phyloP scores from a whole-genome alignment of 2,797 vertebrate genomes.

The Chlorospingus semifuscus region DNA sequence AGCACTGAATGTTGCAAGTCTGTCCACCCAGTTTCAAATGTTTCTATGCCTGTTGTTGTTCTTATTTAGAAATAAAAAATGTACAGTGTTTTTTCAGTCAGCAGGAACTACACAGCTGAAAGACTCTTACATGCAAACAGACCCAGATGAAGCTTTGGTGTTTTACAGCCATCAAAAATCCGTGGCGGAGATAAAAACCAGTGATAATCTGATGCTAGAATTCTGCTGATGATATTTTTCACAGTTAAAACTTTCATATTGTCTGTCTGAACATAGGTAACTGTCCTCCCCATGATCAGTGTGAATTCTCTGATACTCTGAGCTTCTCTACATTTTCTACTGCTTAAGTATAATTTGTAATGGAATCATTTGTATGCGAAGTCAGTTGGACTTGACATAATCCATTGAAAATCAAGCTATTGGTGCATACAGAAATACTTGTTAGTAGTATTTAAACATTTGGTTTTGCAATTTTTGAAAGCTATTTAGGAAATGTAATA shows the following conservation, averaged over 20 bases:
- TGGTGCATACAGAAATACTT: constrained; percentile 36
- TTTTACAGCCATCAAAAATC: background rate
- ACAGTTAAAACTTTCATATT: background rate
- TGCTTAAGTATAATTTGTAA: background rate
- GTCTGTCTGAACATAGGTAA: background rate
- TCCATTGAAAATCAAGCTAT: constrained; percentile 19
- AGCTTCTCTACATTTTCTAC: background rate
- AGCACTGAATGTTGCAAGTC: background rate
- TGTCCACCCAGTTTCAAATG: background rate
- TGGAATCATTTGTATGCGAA: constrained; percentile 44
- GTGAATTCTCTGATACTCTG: background rate
- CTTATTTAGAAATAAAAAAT: background rate
- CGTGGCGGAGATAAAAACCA: rapidly evolving
- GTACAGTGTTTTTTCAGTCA: background rate
- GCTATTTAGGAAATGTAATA: constrained; percentile 24
- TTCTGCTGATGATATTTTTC: background rate
- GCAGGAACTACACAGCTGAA: background rate
- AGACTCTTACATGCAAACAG: background rate
- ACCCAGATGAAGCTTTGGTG: background rate
- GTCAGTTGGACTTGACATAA: background rate
- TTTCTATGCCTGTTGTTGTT: background rate
- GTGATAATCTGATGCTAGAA: background rate
- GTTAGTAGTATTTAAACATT: constrained; percentile 42
- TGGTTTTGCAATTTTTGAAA: background rate
- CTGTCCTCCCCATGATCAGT: background rate